These are phyloP conservation scores for Musca domestica DNA, from an alignment of 1,140 invertebrate genomes.

Conservation along the genomic window DNA sequence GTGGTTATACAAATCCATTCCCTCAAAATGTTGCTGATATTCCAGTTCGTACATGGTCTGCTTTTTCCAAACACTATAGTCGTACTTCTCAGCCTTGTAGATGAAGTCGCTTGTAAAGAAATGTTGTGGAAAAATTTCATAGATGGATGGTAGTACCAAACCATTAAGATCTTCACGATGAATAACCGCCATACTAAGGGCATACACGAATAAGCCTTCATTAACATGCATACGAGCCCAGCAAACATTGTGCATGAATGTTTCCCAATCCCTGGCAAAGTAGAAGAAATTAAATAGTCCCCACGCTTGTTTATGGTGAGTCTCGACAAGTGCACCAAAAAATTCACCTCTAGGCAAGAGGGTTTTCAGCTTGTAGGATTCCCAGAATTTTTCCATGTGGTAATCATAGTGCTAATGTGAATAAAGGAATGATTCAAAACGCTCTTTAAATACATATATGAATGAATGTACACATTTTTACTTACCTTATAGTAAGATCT, in stretches of 20 bases:
- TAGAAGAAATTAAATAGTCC: conserved; percentile 59
- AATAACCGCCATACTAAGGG: conserved; percentile 58
- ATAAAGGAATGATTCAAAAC: too few species aligned
- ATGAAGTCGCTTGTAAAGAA: conserved; percentile 63
- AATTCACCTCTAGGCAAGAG: conserved; percentile 48
- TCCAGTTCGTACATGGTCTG: conserved; percentile 50
- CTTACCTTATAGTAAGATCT: conserved; percentile 44
- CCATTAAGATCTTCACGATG: conserved; percentile 58
- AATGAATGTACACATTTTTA: background rate
- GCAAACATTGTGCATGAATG: conserved; percentile 60
- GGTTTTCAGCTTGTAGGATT: conserved; percentile 37
- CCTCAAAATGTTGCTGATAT: conserved; percentile 52
- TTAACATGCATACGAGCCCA: conserved; percentile 60
- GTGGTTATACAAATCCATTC: conserved; percentile 30
- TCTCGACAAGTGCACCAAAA: conserved; percentile 40
- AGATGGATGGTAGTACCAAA: conserved; percentile 59
- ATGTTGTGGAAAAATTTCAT: conserved; percentile 61
- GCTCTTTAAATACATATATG: too few species aligned
- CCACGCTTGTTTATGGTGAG: conserved; percentile 56
- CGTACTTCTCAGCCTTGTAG: conserved; percentile 56
- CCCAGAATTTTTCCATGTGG: conserved; percentile 44
- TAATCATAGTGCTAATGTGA: conserved; percentile 33
- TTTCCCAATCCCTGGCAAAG: conserved; percentile 61
- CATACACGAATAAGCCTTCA: conserved; percentile 59
- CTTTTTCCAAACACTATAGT: conserved; percentile 46